phyloP scores from a whole-genome alignment of 2,888 invertebrate genomes.

The Scaptomyza caliginosa region DNA sequence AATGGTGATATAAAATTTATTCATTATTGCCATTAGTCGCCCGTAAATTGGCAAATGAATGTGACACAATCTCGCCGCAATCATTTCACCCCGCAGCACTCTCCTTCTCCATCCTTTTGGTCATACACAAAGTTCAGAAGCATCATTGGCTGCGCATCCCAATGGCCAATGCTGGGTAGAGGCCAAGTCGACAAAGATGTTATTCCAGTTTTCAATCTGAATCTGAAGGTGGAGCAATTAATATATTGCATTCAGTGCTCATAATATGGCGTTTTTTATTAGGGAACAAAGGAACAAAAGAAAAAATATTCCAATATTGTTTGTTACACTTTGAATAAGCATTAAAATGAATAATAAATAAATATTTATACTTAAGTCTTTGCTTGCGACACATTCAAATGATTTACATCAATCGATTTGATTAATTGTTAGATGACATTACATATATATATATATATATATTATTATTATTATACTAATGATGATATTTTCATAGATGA shows the following conservation, averaged over 20 bases:
- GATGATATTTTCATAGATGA: not conserved
- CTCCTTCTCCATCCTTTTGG: not conserved
- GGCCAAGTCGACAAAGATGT: conserved; percentile 59
- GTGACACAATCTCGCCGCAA: conserved; percentile 50
- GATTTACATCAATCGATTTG: not conserved
- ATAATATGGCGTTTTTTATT: conserved; percentile 74
- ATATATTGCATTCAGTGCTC: conserved; percentile 74
- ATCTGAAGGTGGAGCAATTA: conserved; percentile 51
- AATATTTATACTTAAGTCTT: too few relatives aligned
- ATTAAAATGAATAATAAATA: not conserved
- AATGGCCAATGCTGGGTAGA: conserved; percentile 16
- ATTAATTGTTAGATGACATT: not conserved
- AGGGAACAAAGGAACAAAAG: conserved; percentile 26
- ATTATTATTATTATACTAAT: not conserved
- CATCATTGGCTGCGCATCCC: conserved; percentile 40
- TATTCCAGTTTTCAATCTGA: conserved; percentile 79
- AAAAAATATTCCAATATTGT: conserved; percentile 6
- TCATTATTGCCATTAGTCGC: conserved; percentile 81
- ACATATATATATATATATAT: not conserved
- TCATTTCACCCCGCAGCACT: conserved; percentile 3
- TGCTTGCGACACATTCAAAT: too few relatives aligned
- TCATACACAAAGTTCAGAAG: conserved; percentile 35
- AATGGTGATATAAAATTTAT: conserved; percentile 79
- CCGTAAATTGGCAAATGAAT: conserved; percentile 81
- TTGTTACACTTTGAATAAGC: too few relatives aligned